Conservation (phyloP, 2,888 invertebrate species). For the Stenurella melanura region DNA sequence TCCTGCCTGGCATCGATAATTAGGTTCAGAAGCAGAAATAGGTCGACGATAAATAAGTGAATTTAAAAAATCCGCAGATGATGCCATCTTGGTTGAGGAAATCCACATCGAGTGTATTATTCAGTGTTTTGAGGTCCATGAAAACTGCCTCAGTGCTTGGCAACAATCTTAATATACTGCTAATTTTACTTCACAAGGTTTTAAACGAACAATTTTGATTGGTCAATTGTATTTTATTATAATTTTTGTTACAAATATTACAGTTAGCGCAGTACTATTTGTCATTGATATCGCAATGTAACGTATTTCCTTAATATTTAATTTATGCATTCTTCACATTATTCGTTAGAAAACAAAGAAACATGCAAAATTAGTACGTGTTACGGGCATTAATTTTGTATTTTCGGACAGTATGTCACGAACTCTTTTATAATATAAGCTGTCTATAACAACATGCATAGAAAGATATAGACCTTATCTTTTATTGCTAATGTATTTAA, state of each 20-base stretch:
- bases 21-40: too few relatives aligned
- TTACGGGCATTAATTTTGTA: constrained; percentile 8
- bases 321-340: constrained; percentile 11
- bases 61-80: too few relatives aligned
- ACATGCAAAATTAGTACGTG: background rate
- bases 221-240: background rate
- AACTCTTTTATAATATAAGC: background rate
- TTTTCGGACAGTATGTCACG: constrained; percentile 17
- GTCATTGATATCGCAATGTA: constrained; percentile 12
- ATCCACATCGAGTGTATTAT: too few relatives aligned
- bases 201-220: too few relatives aligned
- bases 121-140: too few relatives aligned
- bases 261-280: constrained; percentile 7
- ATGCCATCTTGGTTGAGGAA: too few relatives aligned
- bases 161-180: too few relatives aligned
- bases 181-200: too few relatives aligned
- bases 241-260: constrained; percentile 9
- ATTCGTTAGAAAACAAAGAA: constrained; percentile 1
- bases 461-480: background rate
- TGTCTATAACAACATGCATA: background rate
- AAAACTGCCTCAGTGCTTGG: too few relatives aligned
- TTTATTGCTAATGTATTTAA: constrained; percentile 20
- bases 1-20: too few relatives aligned
- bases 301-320: background rate
- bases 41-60: too few relatives aligned